Evolutionary conservation across 2,797 vertebrate species (phyloP).

Genomic region (Falco peregrinus): DNA sequence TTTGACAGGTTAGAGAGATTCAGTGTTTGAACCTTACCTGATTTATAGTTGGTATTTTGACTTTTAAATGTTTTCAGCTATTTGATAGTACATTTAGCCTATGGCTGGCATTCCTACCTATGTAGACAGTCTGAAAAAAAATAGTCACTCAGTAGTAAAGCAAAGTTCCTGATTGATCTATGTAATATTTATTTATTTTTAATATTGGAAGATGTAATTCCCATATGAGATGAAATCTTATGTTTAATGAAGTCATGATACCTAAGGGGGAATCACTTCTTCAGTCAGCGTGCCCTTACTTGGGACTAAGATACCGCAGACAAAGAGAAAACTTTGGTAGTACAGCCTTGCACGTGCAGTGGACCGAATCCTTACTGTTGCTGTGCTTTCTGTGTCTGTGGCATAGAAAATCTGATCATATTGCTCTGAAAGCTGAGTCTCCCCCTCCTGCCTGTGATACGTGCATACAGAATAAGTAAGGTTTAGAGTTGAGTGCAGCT

Average conservation of each 20-base stretch:
- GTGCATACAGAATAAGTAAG: background rate
- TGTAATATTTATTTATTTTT: background rate
- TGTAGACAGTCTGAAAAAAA: background rate
- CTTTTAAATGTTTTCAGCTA: background rate
- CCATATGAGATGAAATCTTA: background rate
- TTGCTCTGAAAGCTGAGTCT: background rate
- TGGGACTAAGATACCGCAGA: background rate
- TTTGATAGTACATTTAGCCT: background rate
- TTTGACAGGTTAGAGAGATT: background rate
- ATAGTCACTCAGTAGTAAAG: background rate
- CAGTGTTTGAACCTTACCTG: background rate
- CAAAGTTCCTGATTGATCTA: background rate
- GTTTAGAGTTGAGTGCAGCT: background rate
- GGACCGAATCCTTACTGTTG: background rate
- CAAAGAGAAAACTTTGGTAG: background rate
- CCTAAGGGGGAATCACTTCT: background rate
- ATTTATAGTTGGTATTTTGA: background rate
- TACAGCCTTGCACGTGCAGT: background rate
- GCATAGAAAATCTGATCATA: background rate
- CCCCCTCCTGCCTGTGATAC: background rate
- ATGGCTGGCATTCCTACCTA: background rate
- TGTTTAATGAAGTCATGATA: background rate
- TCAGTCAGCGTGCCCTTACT: background rate
- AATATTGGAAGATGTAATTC: background rate
- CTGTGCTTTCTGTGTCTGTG: background rate